Evolutionary conservation across 2,888 invertebrate genomes (phyloP), one percentile per base, ranked within the genome.

Genomic region (Bellardia pandia): DNA sequence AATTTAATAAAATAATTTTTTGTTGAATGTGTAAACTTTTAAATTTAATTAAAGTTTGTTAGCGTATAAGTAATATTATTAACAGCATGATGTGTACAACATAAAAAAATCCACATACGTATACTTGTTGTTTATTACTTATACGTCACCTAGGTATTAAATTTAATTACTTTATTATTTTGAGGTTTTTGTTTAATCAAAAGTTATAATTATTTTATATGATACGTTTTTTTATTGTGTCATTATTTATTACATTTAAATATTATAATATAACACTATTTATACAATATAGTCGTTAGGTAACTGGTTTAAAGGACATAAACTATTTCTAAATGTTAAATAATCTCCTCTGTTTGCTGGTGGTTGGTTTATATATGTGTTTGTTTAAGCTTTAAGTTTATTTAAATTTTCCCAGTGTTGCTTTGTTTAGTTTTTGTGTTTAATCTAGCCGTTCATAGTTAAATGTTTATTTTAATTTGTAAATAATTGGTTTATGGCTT

Each of bases 1-100:
- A 79, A 75, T 75, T 79, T 75, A 80, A 80, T 75, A 80, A 75
- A 79, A 9, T 14, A 16, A 64, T 58, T 60, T 74, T 62, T 62
- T 75, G 64, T 72, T 69, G 45, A 48, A 76, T 45, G 37, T 79
- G 33, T 71, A 85, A 85, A 87, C 48, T 85, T 85, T 85, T 87
- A 48, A 85, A 87, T 87, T 87, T 85, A 87, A 87, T 87, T 87
- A 87, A 87, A 87, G 71, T 82, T 87, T 87, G 85, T 82, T 85
- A 81, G 87, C 87, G 85, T 82, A 84, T 87, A 85, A 87, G 64
- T 87, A 87, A 87, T 87, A 53, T 85, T 85, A 85, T 87, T 87
- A 87, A 87, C 87, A 64, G 72, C 75, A 51, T 85, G 69, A 83
- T 72, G 83, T 69, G 23, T 13, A 23, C 53, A 16, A 56, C 16